Base-by-base conservation (phyloP, 2,888 invertebrate species). In the Ephialtes manifestator region DNA sequence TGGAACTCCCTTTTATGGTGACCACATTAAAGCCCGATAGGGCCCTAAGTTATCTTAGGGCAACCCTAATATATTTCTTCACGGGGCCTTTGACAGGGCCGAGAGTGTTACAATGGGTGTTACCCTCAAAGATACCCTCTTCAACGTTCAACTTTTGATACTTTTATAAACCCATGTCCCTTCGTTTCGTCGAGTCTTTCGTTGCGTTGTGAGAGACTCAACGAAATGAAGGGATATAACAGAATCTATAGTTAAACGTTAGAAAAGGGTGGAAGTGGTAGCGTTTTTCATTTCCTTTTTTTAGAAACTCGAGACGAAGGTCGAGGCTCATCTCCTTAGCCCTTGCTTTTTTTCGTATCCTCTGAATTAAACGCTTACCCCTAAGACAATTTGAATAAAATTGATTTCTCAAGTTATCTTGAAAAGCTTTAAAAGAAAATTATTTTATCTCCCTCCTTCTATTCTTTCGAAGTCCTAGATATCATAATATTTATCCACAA, bases 211-310 rank as follows among this genome's bases (percentile, higher is more conserved):
- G 18, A 39, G 46, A 60, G 76, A 53, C 51, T 53, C 76, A 35
- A 65, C 5, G 53, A 65, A 53, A 65, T 18, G 65, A 13, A 51
- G 51, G 20, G 43, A 39, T 43, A 13, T 13, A 39, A 15, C 13
- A 74, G 48, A 18, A 60, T 43, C 48, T 46, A 63, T 63, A 63
- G 46, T 31, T 60, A n/a, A 48, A 48, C 24, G 20, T 65, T 13
- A 18, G 8, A 8, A 43, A 28, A 24, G 72, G 18, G 15, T 28
- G 7, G 7, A 20, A 24, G 55, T 20, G 55, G 24, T n/a, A 2
- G n/a, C 39, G 13, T 20, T 76, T 76, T 76, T 51, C 46, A 5
- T 18, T 53, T 39, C 15, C 35, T 55, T 24, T 55, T 24, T 55
- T 24, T 2, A 11, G 24, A 24, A 24, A 55, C n/a, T 15, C 46